Evolutionary conservation across 2,888 invertebrate species (phyloP), one percentile per base, ranked within the genome.

Genomic region (Dynastes grantii): DNA sequence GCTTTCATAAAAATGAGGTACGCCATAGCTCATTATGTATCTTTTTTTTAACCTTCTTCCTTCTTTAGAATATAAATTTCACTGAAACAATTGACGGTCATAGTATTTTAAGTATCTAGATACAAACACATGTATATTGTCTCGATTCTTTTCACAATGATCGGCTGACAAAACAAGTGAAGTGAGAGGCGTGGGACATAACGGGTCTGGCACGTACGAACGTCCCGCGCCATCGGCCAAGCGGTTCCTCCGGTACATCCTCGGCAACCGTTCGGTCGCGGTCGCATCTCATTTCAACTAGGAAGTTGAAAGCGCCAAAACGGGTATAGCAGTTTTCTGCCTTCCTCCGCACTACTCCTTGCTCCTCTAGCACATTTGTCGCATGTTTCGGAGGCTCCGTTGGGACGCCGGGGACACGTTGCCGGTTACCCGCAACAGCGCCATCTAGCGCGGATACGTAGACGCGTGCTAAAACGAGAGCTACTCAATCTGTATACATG

Each of bases 161-260:
- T 53, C 53, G 51, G 51, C 9, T n/a, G 9, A n/a, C 22, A 8
- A 13, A 32, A 64, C 29, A 37, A 51, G 40, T 11, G 29, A 70
- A 70, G 53, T 32, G 51, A 70, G 70, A 70, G 53, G 70, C 53
- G 70, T 70, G 70, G 70, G 70, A 70, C 4, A 70, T 70, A 70
- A 70, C 70, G 70, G 70, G 53, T 70, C 51, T 51, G 32, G 51
- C 70, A 70, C 70, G 70, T 70, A 53, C 70, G 51, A 32, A 9
- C 8, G 11, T 45, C 45, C 45, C 45, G 45, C 45, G 45, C 11
- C 11, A 11, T 11, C 45, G 40, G 40, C 9, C 32, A 32, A 32
- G 32, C 32, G 32, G 32, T 32, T 32, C 29, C 6, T 22, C n/a
- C 16, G 4, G 16, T 16, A n/a, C 22, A 22, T 27, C 29, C 29